A percentile compares a stretch with the other conserved stretches of the same genome.
Conservation (phyloP, 2,888 invertebrate species). For the Sesia bembeciformis region DNA sequence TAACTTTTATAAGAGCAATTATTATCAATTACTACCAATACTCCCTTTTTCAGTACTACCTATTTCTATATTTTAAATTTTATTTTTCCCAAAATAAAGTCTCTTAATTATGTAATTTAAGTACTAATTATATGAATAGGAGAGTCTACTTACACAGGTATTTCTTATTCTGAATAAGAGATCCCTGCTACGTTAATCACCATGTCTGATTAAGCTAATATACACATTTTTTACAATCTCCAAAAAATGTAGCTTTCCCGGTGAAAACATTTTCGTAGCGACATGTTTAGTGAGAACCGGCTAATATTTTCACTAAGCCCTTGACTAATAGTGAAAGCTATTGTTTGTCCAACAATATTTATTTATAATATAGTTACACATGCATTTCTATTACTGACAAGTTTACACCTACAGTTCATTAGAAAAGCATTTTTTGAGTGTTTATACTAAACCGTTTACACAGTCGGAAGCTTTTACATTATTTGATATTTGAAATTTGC, state of each 20-base stretch:
- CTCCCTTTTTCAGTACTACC: background rate
- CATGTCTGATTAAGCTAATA: too few species aligned
- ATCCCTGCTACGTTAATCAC: too few species aligned
- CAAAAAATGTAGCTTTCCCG: too few species aligned
- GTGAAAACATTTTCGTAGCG: too few species aligned
- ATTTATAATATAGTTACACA: background rate
- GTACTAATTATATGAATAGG: too few species aligned
- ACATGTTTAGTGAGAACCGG: background rate
- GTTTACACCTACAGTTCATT: background rate
- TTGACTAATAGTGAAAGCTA: slow-evolving; percentile 22
- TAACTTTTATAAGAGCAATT: background rate
- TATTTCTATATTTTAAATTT: background rate
- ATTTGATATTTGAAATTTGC: too few species aligned
- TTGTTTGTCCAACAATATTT: slow-evolving; percentile 15
- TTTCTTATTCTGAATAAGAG: too few species aligned
- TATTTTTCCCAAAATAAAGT: background rate
- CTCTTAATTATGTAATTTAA: background rate
- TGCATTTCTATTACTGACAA: background rate
- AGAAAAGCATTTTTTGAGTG: too few species aligned
- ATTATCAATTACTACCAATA: background rate
- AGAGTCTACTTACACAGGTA: too few species aligned
- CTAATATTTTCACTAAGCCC: slow-evolving; percentile 25
- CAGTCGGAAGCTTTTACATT: too few species aligned
- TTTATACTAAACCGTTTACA: too few species aligned
- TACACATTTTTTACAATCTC: too few species aligned